Evolutionary conservation across 2,888 invertebrate genomes (phyloP).

Genomic region (Eumacrocentrus americanus): DNA sequence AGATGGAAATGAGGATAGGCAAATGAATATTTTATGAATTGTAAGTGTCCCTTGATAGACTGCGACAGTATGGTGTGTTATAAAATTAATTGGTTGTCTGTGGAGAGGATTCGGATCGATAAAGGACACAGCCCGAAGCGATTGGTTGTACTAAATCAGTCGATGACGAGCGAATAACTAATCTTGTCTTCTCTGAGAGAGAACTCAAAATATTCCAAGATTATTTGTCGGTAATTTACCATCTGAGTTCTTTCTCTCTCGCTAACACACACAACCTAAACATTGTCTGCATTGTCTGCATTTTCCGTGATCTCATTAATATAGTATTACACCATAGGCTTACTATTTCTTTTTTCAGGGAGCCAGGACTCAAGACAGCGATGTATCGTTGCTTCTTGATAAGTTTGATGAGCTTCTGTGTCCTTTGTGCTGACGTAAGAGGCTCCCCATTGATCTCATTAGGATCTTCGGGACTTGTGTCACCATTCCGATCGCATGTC

Average conservation of each 20-base stretch:
- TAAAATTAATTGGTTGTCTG: constrained; percentile 42
- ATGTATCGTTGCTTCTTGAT: constrained; percentile 69
- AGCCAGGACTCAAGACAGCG: constrained; percentile 55
- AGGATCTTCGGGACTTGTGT: constrained; percentile 35
- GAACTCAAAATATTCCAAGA: too few species aligned
- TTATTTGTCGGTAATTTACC: too few species aligned
- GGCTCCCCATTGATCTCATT: constrained; percentile 61
- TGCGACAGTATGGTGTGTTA: constrained; percentile 37
- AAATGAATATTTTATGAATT: constrained; percentile 50
- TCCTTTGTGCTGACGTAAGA: constrained; percentile 73
- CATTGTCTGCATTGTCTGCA: too few species aligned
- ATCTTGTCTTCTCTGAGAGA: too few species aligned
- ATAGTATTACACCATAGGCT: constrained; percentile 22
- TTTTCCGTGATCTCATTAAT: too few species aligned
- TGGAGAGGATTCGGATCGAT: constrained; percentile 19
- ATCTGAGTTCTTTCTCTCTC: too few species aligned
- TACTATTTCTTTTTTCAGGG: constrained; percentile 35
- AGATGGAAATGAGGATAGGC: too few species aligned
- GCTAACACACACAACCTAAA: too few species aligned
- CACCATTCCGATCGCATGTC: constrained; percentile 35
- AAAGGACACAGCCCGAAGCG: background rate
- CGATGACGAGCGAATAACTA: too few species aligned
- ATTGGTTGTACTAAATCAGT: too few species aligned
- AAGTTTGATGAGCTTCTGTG: constrained; percentile 71
- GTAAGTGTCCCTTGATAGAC: constrained; percentile 42